Conservation (phyloP, 92 coral and sea anemone species). For the Zoanthus gigantus region DNA sequence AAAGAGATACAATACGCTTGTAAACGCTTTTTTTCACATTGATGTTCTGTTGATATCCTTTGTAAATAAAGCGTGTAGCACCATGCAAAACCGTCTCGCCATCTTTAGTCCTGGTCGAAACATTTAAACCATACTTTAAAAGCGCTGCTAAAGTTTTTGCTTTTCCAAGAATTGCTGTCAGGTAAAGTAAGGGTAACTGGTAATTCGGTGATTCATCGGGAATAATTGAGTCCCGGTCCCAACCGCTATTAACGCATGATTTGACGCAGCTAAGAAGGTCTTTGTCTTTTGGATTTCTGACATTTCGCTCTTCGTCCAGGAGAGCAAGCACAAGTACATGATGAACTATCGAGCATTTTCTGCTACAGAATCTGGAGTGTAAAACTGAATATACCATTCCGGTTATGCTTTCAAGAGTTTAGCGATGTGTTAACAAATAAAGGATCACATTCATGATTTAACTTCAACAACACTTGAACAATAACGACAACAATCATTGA, state of each 20-base stretch:
- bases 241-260: no score
- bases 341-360: constrained; percentile 8
- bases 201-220: constrained; percentile 27
- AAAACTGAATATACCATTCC: constrained; percentile 15
- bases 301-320: constrained; percentile 11
- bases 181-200: constrained; percentile 30
- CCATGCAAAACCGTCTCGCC: constrained; percentile 30
- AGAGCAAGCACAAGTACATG: constrained; percentile 24
- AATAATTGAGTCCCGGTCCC: constrained; percentile 18
- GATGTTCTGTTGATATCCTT: constrained; percentile 30
- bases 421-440: no score
- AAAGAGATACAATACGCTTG: no score
- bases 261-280: no score
- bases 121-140: constrained; percentile 8
- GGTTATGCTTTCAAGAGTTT: not conserved
- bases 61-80: constrained; percentile 12
- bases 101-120: not conserved
- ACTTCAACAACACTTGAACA: no score
- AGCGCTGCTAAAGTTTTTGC: constrained; percentile 19
- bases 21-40: not conserved
- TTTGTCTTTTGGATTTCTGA: no score
- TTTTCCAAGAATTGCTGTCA: constrained; percentile 28
- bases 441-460: no score
- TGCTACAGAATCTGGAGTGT: constrained; percentile 21
- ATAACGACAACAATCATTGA: no score